Evolutionary conservation across 2,797 vertebrate genomes (phyloP), one percentile per base, ranked within the genome.

Genomic region (Sebastolobus alascanus): DNA sequence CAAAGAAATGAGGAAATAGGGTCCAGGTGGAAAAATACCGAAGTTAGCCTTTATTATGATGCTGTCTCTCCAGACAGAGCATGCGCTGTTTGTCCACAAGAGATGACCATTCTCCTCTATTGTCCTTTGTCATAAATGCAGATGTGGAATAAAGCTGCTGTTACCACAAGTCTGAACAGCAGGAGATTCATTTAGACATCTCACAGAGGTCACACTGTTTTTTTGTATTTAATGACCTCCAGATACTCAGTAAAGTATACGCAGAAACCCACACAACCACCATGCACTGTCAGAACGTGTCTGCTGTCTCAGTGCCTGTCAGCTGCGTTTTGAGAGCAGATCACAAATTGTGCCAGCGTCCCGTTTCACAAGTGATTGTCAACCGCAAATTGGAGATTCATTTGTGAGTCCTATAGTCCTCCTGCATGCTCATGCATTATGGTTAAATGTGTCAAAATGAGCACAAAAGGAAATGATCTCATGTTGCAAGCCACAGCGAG

Each of bases 241-340:
- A 67, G 35, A 81, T 31, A 68, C 8, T 27, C 25, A 73, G 50
- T 9, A 52, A 52, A 52, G 50, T 52, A n/a, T 60, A n/a, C 2
- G 5, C n/a, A 52, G 8, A 27, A 27, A 70, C 52, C 58, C 52
- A 64, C 37, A 31, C 31, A 58, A 25, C 10, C 27, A 67, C 13
- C 3, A 8, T 12, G 6, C 33, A 9, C n/a, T 5, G 35, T 64
- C 64, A 69, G 40, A 54, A 46, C 8, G 71, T 69, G 65, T 74
- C 37, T 55, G 60, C 18, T 31, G 77, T 77, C 33, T 82, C 65
- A 27, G 71, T 11, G 56, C 33, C 55, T 73, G 78, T 79, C 77
- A 79, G 71, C 75, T 65, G 18, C 16, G 10, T 33, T 75, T 29
- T 22, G 25, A 2, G 5, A 27, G 8, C 12, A 52, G n/a, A 22